A percentile compares a stretch with the other conserved stretches of the same genome.
Conservation (phyloP, 2,888 invertebrate genomes). For the Pseudeuparius sepicola region DNA sequence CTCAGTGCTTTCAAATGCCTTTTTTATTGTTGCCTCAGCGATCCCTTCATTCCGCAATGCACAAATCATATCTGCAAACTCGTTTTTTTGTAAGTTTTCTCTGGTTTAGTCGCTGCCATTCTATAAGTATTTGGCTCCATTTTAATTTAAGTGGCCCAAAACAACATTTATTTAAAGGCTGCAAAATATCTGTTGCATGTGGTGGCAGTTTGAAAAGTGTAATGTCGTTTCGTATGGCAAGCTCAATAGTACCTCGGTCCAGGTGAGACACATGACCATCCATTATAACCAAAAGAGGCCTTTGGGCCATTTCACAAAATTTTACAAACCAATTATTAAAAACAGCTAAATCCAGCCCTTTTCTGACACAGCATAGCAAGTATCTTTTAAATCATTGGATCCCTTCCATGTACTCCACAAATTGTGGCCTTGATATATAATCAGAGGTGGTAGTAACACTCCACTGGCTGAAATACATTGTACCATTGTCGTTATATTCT, state of each 20-base stretch:
- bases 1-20: conserved; percentile 10
- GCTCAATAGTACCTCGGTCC: conserved; percentile 19
- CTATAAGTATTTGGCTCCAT: conserved; percentile 16
- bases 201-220: too few species aligned
- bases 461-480: conserved; percentile 16
- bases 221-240: conserved; percentile 14
- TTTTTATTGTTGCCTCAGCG: conserved; percentile 13
- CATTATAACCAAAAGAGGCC: conserved; percentile 21
- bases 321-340: conserved; percentile 20
- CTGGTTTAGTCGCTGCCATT: conserved; percentile 17
- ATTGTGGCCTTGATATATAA: conserved; percentile 15
- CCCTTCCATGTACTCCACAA: conserved; percentile 21
- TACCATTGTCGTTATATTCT: conserved; percentile 15
- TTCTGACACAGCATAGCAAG: conserved; percentile 19
- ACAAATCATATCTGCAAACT: conserved; percentile 16
- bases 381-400: conserved; percentile 18
- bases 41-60: conserved; percentile 17
- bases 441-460: conserved; percentile 13
- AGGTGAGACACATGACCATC: conserved; percentile 22
- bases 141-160: conserved; percentile 20
- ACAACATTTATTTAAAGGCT: conserved; percentile 18
- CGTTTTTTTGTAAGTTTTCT: conserved; percentile 15
- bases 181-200: conserved; percentile 16
- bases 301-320: conserved; percentile 19
- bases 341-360: conserved; percentile 21